A percentile compares a stretch with the other conserved stretches of the same genome.
These are phyloP conservation scores for Danio jaintianensis DNA, from an alignment of 2,797 vertebrate species.

Conservation along the genomic window DNA sequence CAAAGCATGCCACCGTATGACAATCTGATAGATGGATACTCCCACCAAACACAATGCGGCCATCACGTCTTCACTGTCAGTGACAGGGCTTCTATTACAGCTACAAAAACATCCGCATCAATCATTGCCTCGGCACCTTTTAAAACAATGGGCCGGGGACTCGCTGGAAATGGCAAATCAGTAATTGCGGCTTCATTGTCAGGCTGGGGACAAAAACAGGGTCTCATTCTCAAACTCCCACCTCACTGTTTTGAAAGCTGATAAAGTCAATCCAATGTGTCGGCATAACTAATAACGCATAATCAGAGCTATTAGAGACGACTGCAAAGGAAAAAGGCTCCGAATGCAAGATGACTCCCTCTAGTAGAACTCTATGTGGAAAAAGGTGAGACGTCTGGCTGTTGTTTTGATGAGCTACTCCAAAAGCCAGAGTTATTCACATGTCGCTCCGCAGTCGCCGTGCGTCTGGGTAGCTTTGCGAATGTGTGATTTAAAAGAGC, in stretches of 20 bases:
- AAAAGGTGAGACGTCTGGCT: constrained; percentile 47
- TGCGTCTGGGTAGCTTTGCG: constrained; percentile 27
- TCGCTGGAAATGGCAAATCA: constrained; percentile 74
- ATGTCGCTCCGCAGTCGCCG: neutral
- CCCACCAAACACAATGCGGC: constrained; percentile 44
- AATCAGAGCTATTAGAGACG: constrained; percentile 47
- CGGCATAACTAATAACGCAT: constrained; percentile 51
- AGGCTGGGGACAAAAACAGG: constrained; percentile 35
- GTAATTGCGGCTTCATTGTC: constrained; percentile 74
- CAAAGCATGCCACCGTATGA: constrained; percentile 47
- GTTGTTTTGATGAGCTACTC: constrained; percentile 40
- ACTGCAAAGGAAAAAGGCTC: constrained; percentile 23
- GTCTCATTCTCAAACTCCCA: constrained; percentile 43
- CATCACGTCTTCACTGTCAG: constrained; percentile 34
- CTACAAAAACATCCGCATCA: constrained; percentile 74
- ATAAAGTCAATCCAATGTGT: constrained; percentile 44
- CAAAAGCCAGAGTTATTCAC: neutral
- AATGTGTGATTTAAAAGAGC: constrained; percentile 51
- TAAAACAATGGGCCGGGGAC: constrained; percentile 74
- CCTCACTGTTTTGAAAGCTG: constrained; percentile 38
- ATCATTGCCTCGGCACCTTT: constrained; percentile 78
- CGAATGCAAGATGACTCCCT: constrained; percentile 5
- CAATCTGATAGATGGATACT: constrained; percentile 55
- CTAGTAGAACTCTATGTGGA: constrained; percentile 26
- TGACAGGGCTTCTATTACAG: constrained; percentile 47